Evolutionary conservation across 2,113 vertebrate genomes (phyloP).

Genomic region (Semnornis frantzii): DNA sequence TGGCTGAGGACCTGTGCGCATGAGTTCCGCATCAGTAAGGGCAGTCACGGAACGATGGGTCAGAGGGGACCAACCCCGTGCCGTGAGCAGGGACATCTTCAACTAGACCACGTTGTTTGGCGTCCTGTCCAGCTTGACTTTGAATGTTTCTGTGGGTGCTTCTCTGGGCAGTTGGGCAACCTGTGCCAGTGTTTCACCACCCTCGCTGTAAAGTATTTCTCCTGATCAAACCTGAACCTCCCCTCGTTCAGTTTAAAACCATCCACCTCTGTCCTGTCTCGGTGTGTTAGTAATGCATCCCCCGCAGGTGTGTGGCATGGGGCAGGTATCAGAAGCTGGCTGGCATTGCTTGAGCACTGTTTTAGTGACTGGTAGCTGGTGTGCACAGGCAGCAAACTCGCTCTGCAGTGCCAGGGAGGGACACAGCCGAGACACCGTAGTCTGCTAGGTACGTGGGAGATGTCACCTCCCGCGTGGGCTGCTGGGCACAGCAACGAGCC

Average conservation of each 20-base stretch:
- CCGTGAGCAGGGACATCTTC: too few species aligned
- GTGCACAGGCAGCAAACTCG: not conserved
- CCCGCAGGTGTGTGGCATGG: accelerated
- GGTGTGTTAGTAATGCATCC: not conserved
- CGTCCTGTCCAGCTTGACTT: too few species aligned
- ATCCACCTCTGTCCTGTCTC: too few species aligned
- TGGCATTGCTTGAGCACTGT: not conserved
- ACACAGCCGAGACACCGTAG: not conserved
- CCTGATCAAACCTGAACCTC: too few species aligned
- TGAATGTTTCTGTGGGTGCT: too few species aligned
- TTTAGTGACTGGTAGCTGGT: not conserved
- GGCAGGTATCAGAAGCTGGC: not conserved
- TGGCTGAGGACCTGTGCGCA: accelerated
- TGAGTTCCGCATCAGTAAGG: not conserved
- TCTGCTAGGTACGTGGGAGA: not conserved
- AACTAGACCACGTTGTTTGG: too few species aligned
- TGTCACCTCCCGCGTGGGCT: not conserved
- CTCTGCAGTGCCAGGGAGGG: accelerated
- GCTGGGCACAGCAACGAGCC: not conserved
- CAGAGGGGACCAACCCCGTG: too few species aligned
- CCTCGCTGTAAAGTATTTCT: too few species aligned
- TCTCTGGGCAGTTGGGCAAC: too few species aligned
- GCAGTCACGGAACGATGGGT: too few species aligned
- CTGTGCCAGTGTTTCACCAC: too few species aligned
- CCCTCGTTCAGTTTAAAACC: too few species aligned